Evolutionary conservation across 1,140 invertebrate species (phyloP).

Genomic region (Bacillus rossius): DNA sequence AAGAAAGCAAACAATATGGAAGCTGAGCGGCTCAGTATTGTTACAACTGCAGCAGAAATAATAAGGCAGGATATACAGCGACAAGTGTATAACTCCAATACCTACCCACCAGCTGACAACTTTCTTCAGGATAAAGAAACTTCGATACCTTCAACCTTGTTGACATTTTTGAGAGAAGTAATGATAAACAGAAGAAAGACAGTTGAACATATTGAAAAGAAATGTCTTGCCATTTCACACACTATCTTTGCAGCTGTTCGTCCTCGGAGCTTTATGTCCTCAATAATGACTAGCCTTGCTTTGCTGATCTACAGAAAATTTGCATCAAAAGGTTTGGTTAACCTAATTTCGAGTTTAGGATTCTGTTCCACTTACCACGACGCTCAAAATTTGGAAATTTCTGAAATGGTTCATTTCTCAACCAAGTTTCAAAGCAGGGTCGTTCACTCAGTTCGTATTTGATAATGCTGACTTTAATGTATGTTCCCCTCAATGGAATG

Average conservation of each 20-base stretch:
- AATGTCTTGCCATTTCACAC: conserved; percentile 27
- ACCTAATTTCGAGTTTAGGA: conserved; percentile 18
- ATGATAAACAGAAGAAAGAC: neutral
- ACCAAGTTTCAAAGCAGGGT: neutral
- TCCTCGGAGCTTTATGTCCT: conserved; percentile 34
- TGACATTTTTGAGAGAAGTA: neutral
- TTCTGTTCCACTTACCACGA: conserved; percentile 12
- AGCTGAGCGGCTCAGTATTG: too few species aligned
- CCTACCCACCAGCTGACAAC: too few species aligned
- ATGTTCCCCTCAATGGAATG: conserved; percentile 25
- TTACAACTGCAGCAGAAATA: too few species aligned
- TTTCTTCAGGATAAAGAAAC: neutral
- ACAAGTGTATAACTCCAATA: too few species aligned
- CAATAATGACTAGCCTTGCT: conserved; percentile 20
- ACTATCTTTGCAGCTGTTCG: conserved; percentile 34
- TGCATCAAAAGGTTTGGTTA: conserved; percentile 23
- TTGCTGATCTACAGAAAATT: conserved; percentile 24
- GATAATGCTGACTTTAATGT: conserved; percentile 32
- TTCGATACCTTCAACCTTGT: neutral
- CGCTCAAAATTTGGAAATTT: conserved; percentile 13
- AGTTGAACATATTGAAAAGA: neutral
- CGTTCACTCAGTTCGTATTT: conserved; percentile 26
- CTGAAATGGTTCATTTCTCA: conserved; percentile 13
- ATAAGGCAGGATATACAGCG: too few species aligned
- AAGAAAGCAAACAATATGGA: too few species aligned